Evolutionary conservation across 2,797 vertebrate genomes (phyloP).

Genomic region (Ptychobarbus kaznakovi): DNA sequence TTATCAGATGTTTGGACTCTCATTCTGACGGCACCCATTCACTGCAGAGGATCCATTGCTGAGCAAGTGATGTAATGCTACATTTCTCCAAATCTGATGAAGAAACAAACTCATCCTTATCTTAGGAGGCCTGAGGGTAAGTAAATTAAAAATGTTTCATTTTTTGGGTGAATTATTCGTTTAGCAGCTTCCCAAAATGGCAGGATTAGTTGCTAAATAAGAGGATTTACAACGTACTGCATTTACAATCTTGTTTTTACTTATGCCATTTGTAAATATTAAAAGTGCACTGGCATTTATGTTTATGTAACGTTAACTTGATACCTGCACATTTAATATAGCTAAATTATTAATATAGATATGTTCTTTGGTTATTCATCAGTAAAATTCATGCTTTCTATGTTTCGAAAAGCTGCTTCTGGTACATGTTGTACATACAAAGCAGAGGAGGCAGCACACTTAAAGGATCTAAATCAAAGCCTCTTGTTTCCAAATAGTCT

Average conservation of each 20-base stretch:
- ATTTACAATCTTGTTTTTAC: neutral
- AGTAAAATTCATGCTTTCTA: neutral
- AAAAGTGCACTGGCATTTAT: neutral
- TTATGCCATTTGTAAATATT: neutral
- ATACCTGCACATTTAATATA: neutral
- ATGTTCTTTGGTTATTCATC: neutral
- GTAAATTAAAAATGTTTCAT: neutral
- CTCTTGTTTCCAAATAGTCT: conserved; percentile 13
- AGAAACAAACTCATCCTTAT: neutral
- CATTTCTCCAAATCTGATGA: neutral
- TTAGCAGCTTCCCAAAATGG: neutral
- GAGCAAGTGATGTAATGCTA: neutral
- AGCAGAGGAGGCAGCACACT: neutral
- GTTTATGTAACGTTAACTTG: neutral
- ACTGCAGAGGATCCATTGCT: neutral
- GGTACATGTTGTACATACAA: neutral
- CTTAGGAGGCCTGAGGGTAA: neutral
- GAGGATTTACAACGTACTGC: neutral
- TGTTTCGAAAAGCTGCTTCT: neutral
- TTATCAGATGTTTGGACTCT: neutral
- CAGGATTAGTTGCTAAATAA: neutral
- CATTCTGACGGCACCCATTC: neutral
- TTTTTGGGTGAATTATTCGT: neutral
- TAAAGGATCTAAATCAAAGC: neutral
- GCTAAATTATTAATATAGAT: neutral